A percentile compares a stretch with the other conserved stretches of the same genome.
phyloP scores from a whole-genome alignment of 2,888 invertebrate species.

The Odontocolon sp. region DNA sequence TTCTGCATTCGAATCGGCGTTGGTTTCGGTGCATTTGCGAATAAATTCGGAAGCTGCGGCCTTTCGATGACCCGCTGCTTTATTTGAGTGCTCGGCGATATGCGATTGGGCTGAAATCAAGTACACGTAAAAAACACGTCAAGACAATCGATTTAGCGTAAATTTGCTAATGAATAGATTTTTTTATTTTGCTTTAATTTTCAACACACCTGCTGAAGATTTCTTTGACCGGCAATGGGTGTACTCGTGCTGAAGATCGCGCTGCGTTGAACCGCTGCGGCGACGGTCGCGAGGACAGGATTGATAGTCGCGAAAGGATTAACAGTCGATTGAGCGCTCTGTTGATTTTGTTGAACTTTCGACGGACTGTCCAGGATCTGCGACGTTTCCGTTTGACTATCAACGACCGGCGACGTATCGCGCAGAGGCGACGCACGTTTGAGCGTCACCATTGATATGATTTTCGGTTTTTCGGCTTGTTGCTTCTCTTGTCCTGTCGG shows the following conservation, averaged over 20 bases:
- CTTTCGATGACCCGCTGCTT: constrained; percentile 72
- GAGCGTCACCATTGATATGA: constrained; percentile 79
- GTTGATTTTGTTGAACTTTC: constrained; percentile 68
- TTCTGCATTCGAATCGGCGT: constrained; percentile 65
- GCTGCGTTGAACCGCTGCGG: constrained; percentile 78
- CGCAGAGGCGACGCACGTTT: constrained; percentile 75
- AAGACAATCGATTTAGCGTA: too few relatives aligned
- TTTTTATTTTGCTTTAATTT: too few relatives aligned
- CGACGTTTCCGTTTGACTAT: constrained; percentile 60
- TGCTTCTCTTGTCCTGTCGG: constrained; percentile 54
- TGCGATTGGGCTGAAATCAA: constrained; percentile 72
- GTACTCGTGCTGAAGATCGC: constrained; percentile 72
- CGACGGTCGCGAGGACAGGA: constrained; percentile 78
- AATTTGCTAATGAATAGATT: too few relatives aligned
- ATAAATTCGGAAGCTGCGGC: constrained; percentile 75
- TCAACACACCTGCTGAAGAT: constrained; percentile 73
- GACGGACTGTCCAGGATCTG: constrained; percentile 63
- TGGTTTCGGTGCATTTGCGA: constrained; percentile 74
- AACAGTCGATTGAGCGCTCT: constrained; percentile 66
- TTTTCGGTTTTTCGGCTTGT: constrained; percentile 75
- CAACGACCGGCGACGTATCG: constrained; percentile 66
- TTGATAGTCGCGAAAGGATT: constrained; percentile 76
- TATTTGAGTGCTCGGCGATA: constrained; percentile 74
- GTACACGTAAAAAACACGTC: too few relatives aligned
- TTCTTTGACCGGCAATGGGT: constrained; percentile 71